phyloP scores from a whole-genome alignment of 2,797 vertebrate species.

The Anomalospiza imberbis region DNA sequence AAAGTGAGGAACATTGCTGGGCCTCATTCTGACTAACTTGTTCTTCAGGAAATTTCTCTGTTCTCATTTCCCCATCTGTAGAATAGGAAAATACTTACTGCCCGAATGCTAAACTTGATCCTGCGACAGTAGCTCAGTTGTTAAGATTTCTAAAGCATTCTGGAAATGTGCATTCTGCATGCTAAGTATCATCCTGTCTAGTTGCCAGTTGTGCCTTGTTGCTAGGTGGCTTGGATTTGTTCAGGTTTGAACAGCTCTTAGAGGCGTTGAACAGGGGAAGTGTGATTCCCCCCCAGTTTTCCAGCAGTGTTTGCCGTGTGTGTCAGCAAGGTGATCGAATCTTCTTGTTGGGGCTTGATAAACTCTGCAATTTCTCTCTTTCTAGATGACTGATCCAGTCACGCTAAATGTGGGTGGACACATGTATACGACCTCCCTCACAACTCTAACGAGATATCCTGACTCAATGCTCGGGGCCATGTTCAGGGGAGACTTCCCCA shows the following conservation, averaged over 20 bases:
- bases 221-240: conserved; percentile 16
- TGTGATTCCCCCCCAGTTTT: background rate
- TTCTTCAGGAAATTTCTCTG: conserved; percentile 41
- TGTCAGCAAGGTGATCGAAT: background rate
- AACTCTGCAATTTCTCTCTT: conserved; percentile 57
- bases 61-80: conserved; percentile 39
- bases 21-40: conserved; percentile 38
- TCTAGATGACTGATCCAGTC: conserved; percentile 94
- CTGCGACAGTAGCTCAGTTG: conserved; percentile 6
- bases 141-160: conserved; percentile 22
- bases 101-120: conserved; percentile 22
- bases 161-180: background rate
- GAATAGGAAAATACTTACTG: background rate
- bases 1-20: conserved; percentile 1
- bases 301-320: background rate
- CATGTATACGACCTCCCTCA: conserved; percentile 94
- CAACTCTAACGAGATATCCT: conserved; percentile 93
- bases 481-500: conserved; percentile 97
- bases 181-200: background rate
- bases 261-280: background rate
- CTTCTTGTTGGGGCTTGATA: conserved; percentile 36
- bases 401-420: conserved; percentile 97
- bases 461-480: conserved; percentile 99
- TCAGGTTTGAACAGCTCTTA: background rate
- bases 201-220: conserved; percentile 29